phyloP scores from a whole-genome alignment of 2,888 invertebrate species.

The Scotopteryx bipunctaria region DNA sequence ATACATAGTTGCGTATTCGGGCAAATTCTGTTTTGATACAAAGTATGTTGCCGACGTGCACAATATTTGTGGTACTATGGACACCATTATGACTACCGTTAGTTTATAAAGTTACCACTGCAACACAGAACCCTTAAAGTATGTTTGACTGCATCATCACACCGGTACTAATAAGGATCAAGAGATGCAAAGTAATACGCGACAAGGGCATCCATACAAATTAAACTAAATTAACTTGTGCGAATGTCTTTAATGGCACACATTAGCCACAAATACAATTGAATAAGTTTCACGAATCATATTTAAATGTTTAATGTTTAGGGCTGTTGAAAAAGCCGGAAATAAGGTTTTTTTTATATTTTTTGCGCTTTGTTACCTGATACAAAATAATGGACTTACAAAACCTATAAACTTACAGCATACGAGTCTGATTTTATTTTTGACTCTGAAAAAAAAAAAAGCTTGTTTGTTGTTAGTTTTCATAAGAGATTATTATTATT shows the following conservation, averaged over 20 bases:
- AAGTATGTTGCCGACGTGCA: too few relatives aligned
- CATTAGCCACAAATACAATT: conserved; percentile 57
- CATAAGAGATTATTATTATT: too few relatives aligned
- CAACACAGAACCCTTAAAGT: not conserved
- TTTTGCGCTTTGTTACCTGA: not conserved
- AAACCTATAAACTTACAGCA: too few relatives aligned
- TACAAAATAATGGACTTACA: too few relatives aligned
- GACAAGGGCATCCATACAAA: conserved; percentile 37
- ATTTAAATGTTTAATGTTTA: conserved; percentile 69
- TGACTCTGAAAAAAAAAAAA: too few relatives aligned
- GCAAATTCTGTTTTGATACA: too few relatives aligned
- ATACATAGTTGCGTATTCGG: too few relatives aligned
- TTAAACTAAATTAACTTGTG: conserved; percentile 38
- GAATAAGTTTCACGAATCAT: conserved; percentile 72
- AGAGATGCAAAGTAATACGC: conserved; percentile 37
- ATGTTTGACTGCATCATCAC: conserved; percentile 13
- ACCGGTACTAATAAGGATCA: conserved; percentile 29
- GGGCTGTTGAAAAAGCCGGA: not conserved
- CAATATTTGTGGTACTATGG: too few relatives aligned
- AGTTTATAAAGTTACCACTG: not conserved
- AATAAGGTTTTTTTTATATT: not conserved
- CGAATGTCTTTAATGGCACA: conserved; percentile 52
- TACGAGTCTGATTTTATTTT: too few relatives aligned
- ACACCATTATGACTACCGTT: too few relatives aligned
- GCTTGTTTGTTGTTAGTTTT: too few relatives aligned